Conservation (phyloP, 2,888 invertebrate genomes). For the Diadegma fenestrale region DNA sequence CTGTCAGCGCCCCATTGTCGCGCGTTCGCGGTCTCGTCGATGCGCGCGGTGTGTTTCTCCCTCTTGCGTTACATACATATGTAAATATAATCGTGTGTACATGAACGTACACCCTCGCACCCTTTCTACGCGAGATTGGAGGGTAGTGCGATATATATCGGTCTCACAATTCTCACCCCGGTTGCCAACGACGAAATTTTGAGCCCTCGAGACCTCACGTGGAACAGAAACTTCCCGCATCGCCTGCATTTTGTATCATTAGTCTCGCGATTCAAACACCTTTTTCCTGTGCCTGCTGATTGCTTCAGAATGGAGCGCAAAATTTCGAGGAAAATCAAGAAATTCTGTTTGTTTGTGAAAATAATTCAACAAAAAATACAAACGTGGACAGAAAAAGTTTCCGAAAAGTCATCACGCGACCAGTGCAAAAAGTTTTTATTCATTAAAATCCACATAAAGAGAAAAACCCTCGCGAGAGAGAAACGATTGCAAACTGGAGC, state of each 20-base stretch:
- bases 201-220: conserved; percentile 32
- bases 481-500: conserved; percentile 22
- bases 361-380: no score
- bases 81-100: background rate
- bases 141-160: conserved; percentile 37
- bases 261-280: conserved; percentile 24
- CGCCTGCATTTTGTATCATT: conserved; percentile 15
- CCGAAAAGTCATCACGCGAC: background rate
- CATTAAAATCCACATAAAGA: conserved; percentile 1
- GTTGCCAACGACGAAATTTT: conserved; percentile 62
- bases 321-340: background rate
- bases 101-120: conserved; percentile 30
- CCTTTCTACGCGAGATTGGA: conserved; percentile 44
- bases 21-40: conserved; percentile 55
- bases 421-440: background rate
- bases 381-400: no score
- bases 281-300: conserved; percentile 20
- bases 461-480: background rate
- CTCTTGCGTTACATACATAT: background rate
- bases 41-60: conserved; percentile 44
- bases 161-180: conserved; percentile 45
- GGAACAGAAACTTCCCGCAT: conserved; percentile 1
- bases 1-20: conserved; percentile 67
- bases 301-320: conserved; percentile 10
- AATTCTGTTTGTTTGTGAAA: background rate